Evolutionary conservation across 2,113 vertebrate species (phyloP).

Genomic region (Tichodroma muraria): DNA sequence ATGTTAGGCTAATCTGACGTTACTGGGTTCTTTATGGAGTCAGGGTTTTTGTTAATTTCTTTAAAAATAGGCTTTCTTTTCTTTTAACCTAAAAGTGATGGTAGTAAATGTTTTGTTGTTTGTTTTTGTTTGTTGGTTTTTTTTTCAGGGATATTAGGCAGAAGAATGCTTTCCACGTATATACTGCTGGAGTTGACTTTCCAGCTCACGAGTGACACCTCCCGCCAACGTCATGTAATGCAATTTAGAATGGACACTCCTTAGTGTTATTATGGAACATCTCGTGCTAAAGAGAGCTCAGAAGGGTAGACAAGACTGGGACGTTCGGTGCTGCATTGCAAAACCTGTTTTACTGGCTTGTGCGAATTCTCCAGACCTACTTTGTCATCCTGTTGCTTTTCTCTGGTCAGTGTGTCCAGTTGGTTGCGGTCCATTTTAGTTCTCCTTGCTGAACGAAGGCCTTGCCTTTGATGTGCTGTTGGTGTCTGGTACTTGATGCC

Average conservation of each 20-base stretch:
- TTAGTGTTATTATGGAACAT: not conserved
- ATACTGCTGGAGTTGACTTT: not conserved
- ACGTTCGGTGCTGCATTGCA: not conserved
- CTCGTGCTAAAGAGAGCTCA: not conserved
- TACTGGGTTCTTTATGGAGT: not conserved
- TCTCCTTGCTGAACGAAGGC: not conserved
- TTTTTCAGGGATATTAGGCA: not conserved
- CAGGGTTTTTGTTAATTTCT: not conserved
- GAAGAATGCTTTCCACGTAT: not conserved
- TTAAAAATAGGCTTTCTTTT: not conserved
- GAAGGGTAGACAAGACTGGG: not conserved
- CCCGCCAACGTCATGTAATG: not conserved
- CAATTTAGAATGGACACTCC: not conserved
- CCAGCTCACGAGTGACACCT: not conserved
- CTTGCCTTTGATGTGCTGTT: not conserved
- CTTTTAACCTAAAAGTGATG: not conserved
- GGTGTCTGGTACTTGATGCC: conserved; percentile 19
- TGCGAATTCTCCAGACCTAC: not conserved
- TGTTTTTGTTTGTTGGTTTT: too few species aligned
- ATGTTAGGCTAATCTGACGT: not conserved
- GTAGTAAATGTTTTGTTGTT: not conserved
- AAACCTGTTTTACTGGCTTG: not conserved
- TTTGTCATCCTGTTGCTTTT: not conserved
- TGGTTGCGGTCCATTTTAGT: not conserved
- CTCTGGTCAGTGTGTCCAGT: not conserved